Evolutionary conservation across 2,797 vertebrate species (phyloP).

Genomic region (Phrynocephalus forsythii): DNA sequence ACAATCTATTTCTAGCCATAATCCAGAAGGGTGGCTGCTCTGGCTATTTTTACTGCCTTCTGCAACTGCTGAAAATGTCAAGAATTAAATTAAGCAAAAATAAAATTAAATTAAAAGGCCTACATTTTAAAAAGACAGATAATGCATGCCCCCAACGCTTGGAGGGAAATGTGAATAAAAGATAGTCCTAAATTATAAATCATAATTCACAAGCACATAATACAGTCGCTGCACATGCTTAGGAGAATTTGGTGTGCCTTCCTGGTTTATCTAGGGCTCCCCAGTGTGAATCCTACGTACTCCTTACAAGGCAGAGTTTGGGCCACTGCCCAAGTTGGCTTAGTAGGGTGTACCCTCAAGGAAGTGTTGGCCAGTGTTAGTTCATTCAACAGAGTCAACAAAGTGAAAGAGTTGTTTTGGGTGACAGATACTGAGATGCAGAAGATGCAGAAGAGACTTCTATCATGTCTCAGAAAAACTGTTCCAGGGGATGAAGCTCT

Average conservation of each 20-base stretch:
- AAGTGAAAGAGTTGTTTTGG: not conserved
- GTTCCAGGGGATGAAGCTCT: too few relatives aligned
- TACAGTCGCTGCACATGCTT: too few relatives aligned
- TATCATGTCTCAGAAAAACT: not conserved
- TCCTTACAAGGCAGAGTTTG: too few relatives aligned
- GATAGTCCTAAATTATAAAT: not conserved
- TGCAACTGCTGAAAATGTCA: constrained; percentile 59
- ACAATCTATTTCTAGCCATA: constrained; percentile 69
- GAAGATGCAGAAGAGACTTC: not conserved
- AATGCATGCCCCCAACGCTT: constrained; percentile 17
- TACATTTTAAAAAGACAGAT: constrained; percentile 39
- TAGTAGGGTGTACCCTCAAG: not conserved
- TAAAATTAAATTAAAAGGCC: not conserved
- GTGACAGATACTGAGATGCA: not conserved
- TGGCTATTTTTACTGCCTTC: constrained; percentile 61
- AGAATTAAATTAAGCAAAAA: constrained; percentile 35
- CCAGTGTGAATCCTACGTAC: too few relatives aligned
- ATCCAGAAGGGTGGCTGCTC: constrained; percentile 34
- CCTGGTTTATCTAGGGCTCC: too few relatives aligned
- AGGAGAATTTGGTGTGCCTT: too few relatives aligned
- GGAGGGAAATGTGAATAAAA: not conserved
- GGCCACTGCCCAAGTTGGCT: not conserved
- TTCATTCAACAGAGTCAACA: not conserved
- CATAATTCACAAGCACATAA: not conserved
- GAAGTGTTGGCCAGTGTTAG: not conserved